These are phyloP conservation scores for Misgurnus anguillicaudatus DNA, from an alignment of 2,113 vertebrate species.

Conservation along the genomic window DNA sequence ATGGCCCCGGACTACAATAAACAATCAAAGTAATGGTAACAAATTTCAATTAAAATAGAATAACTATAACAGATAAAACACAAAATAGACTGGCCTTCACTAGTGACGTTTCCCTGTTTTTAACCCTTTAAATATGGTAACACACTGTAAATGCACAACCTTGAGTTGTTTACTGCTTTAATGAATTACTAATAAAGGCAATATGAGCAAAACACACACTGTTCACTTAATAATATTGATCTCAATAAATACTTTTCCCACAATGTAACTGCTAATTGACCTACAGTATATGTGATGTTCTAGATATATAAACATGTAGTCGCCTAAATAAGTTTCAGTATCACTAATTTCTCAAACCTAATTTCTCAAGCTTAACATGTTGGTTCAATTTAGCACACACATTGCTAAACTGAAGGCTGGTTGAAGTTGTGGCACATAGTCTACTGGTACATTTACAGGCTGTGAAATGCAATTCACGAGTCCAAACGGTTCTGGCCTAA, in stretches of 20 bases:
- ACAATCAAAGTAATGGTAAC: neutral
- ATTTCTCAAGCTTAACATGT: neutral
- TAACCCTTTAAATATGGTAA: too few species aligned
- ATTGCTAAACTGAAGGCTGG: neutral
- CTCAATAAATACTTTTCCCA: too few species aligned
- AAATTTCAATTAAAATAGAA: neutral
- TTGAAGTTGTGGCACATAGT: neutral
- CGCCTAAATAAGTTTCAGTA: neutral
- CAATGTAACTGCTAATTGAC: too few species aligned
- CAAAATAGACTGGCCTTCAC: neutral
- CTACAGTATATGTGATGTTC: too few species aligned
- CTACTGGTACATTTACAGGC: neutral
- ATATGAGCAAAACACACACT: too few species aligned
- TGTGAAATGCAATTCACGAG: slow-evolving; percentile 6
- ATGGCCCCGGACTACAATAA: neutral
- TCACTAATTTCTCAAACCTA: neutral
- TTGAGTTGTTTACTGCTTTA: too few species aligned
- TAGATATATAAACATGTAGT: neutral
- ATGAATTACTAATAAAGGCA: too few species aligned
- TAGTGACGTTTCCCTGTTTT: too few species aligned
- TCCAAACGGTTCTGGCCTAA: neutral
- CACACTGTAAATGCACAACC: too few species aligned
- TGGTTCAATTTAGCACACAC: neutral
- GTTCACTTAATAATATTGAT: too few species aligned
- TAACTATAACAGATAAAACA: neutral